phyloP scores from a whole-genome alignment of 2,113 vertebrate genomes.

The Ovis aries region DNA sequence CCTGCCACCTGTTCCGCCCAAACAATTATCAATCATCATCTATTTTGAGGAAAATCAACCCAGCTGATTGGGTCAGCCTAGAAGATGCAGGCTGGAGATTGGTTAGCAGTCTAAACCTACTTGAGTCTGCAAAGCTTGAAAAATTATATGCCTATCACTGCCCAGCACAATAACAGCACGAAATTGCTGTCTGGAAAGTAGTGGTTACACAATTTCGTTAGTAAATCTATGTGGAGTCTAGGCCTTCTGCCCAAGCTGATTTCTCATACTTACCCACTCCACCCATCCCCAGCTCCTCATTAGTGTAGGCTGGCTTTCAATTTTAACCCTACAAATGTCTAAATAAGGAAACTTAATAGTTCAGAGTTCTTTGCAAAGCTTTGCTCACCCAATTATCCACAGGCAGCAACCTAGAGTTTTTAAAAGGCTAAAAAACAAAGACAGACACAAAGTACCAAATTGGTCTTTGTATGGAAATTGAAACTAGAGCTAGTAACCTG shows the following conservation, averaged over 20 bases:
- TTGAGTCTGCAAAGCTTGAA: background rate
- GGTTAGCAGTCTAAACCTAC: background rate
- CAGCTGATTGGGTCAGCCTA: background rate
- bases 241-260: background rate
- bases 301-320: background rate
- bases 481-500: conserved; percentile 17
- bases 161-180: background rate
- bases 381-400: background rate
- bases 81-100: background rate
- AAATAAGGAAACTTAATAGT: conserved; percentile 21
- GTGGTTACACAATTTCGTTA: conserved; percentile 17
- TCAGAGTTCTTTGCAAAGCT: background rate
- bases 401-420: background rate
- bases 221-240: background rate
- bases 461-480: background rate
- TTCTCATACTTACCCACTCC: conserved; percentile 12
- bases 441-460: background rate
- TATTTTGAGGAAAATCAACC: conserved; percentile 1
- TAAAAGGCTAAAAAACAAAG: background rate
- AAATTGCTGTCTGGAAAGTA: conserved; percentile 3
- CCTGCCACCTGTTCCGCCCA: background rate
- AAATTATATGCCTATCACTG: background rate
- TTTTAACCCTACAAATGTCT: conserved; percentile 6
- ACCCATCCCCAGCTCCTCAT: background rate
- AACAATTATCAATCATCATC: conserved; percentile 17